A percentile compares a stretch with the other conserved stretches of the same genome.
phyloP scores from a whole-genome alignment of 64 coral and sea anemone genomes.

The Stichodactyla mertensii region DNA sequence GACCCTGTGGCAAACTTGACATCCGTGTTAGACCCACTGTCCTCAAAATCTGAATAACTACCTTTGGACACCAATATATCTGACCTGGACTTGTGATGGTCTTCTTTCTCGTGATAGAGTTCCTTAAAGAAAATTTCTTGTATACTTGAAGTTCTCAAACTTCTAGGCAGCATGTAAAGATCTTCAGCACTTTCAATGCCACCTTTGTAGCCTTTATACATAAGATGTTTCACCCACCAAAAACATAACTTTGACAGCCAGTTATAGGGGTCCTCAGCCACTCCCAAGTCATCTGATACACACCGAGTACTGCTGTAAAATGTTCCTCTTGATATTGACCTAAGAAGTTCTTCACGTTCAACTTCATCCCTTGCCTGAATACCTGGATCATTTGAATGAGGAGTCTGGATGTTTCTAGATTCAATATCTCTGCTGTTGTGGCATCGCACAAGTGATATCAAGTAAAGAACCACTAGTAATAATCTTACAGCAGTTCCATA shows the following conservation, averaged over 20 bases:
- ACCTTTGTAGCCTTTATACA: constrained; percentile 74
- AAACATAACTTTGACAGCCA: constrained; percentile 71
- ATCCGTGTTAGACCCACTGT: not conserved
- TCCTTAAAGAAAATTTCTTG: constrained; percentile 40
- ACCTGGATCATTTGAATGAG: constrained; percentile 4
- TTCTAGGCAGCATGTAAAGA: constrained; percentile 68
- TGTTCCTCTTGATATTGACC: constrained; percentile 45
- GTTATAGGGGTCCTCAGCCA: constrained; percentile 70
- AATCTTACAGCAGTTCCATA: constrained; percentile 63
- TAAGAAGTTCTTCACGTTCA: constrained; percentile 49
- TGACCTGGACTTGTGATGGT: not conserved
- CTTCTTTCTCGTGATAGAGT: not conserved
- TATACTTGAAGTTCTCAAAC: constrained; percentile 55
- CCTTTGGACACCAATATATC: not conserved
- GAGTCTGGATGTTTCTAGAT: not conserved
- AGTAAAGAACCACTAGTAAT: constrained; percentile 41
- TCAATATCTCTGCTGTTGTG: not conserved
- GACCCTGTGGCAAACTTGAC: not conserved
- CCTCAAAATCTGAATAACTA: constrained; percentile 6
- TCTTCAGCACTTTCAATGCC: constrained; percentile 57
- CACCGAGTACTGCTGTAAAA: constrained; percentile 75
- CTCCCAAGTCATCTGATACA: constrained; percentile 56
- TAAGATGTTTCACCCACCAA: constrained; percentile 84
- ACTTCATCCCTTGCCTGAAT: constrained; percentile 41
- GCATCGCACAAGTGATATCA: constrained; percentile 47